phyloP scores from a whole-genome alignment of 30 jellyfish, hydroid and myxozoan species.

The Cassiopea xamachana region DNA sequence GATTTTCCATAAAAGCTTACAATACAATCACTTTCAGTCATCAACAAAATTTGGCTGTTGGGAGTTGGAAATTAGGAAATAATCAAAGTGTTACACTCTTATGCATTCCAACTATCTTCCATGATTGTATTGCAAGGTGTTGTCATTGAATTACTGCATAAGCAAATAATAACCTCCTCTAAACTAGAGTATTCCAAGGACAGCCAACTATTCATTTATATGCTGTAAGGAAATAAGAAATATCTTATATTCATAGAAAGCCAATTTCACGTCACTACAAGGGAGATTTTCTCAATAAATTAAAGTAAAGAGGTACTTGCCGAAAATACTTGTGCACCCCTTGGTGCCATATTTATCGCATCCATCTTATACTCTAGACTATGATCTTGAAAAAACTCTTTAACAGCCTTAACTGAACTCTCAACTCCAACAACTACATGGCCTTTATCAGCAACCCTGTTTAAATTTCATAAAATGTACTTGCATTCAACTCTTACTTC shows the following conservation, averaged over 20 bases:
- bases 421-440: conserved; percentile 86
- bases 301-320: conserved; percentile 2
- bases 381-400: conserved; percentile 58
- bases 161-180: too few relatives aligned
- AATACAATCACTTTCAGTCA: too few relatives aligned
- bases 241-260: neutral
- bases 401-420: conserved; percentile 55
- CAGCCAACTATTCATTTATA: too few relatives aligned
- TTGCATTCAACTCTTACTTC: neutral
- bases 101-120: too few relatives aligned
- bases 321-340: conserved; percentile 45
- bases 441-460: conserved; percentile 79
- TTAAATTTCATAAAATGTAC: neutral
- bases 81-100: too few relatives aligned
- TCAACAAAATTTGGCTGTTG: too few relatives aligned
- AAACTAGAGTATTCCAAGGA: too few relatives aligned
- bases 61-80: too few relatives aligned
- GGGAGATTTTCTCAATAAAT: neutral
- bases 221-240: too few relatives aligned
- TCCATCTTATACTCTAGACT: conserved; percentile 62
- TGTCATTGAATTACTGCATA: too few relatives aligned
- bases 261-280: neutral
- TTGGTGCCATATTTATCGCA: conserved; percentile 68
- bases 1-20: too few relatives aligned
- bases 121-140: too few relatives aligned